phyloP scores from a whole-genome alignment of 2,113 vertebrate species.

The Salvelinus alpinus region DNA sequence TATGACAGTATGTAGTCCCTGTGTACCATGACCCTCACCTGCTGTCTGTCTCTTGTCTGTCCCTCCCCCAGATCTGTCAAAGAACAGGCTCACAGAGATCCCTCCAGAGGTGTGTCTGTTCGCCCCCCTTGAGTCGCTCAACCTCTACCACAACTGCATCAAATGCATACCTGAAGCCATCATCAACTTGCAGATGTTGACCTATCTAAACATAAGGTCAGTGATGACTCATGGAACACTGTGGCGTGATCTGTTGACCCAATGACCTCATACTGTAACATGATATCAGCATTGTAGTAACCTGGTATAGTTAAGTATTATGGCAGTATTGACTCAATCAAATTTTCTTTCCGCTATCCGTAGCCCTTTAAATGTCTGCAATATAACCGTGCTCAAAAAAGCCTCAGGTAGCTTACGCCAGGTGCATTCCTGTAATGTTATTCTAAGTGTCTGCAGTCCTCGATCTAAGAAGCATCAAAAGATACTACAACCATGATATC shows the following conservation, averaged over 20 bases:
- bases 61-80: conserved; percentile 86
- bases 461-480: no score
- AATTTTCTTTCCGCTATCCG: no score
- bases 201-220: conserved; percentile 97
- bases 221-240: conserved; percentile 21
- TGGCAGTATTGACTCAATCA: no score
- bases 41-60: neutral
- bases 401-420: no score
- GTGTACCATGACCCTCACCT: neutral
- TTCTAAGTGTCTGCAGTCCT: no score
- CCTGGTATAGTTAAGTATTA: no score
- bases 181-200: conserved; percentile 96
- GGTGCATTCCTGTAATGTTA: no score
- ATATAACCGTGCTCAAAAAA: no score
- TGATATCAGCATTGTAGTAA: neutral
- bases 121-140: conserved; percentile 92
- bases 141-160: conserved; percentile 98
- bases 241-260: neutral
- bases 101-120: conserved; percentile 94
- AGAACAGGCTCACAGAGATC: conserved; percentile 94
- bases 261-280: neutral
- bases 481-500: neutral
- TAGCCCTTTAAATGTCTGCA: no score
- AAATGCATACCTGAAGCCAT: conserved; percentile 95
- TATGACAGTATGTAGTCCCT: neutral